A percentile compares a stretch with the other conserved stretches of the same genome.
Conservation (phyloP, 2,888 invertebrate genomes). For the Philhelius pedissequus region DNA sequence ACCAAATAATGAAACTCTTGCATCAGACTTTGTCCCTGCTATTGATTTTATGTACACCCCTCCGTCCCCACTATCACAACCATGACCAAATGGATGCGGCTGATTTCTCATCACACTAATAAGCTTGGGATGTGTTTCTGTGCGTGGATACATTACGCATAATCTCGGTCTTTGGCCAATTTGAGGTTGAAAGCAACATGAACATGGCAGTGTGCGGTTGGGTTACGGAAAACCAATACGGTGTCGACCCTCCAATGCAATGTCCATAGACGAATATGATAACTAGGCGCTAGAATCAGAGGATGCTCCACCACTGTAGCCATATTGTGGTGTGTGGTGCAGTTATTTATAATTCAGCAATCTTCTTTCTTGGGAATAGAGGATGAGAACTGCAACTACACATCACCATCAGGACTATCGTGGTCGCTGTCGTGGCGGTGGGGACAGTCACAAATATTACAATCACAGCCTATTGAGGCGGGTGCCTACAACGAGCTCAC, state of each 20-base stretch:
- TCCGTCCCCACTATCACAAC: background rate
- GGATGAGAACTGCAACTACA: conserved; percentile 15
- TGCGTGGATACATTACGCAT: conserved; percentile 61
- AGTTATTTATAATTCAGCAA: conserved; percentile 54
- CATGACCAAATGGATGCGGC: conserved; percentile 33
- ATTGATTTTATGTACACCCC: background rate
- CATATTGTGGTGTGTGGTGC: conserved; percentile 17
- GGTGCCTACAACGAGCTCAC: conserved; percentile 39
- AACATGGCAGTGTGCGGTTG: conserved; percentile 3
- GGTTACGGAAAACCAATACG: conserved; percentile 38
- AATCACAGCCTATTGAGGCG: conserved; percentile 11
- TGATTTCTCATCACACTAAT: conserved; percentile 58
- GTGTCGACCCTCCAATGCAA: conserved; percentile 19
- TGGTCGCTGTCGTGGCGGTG: background rate
- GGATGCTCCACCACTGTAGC: conserved; percentile 35
- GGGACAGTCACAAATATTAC: background rate
- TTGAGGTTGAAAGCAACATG: conserved; percentile 41
- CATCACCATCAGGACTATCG: conserved; percentile 2
- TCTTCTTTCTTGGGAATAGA: conserved; percentile 62
- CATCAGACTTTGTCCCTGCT: background rate
- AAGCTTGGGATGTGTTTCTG: conserved; percentile 58
- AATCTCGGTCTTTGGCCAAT: conserved; percentile 60
- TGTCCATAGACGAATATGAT: conserved; percentile 57
- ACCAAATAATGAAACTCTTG: background rate
- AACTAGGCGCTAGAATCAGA: conserved; percentile 67